Percentiles rank a stretch among this genome's conserved stretches.
Evolutionary conservation across 1,140 invertebrate genomes (phyloP).

Genomic region (Pararge aegeria): DNA sequence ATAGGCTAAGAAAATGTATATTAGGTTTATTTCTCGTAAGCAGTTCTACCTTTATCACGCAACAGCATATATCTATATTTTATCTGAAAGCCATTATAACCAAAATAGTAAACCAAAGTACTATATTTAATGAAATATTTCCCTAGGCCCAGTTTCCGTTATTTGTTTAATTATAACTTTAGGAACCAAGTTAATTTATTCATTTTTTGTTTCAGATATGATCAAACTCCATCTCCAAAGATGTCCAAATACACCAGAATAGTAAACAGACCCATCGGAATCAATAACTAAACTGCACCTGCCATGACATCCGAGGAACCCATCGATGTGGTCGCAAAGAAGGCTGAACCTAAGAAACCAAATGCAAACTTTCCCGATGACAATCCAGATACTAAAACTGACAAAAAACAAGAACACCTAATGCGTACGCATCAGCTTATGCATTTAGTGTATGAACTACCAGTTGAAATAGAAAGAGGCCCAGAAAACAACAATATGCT

Average conservation of each 20-base stretch:
- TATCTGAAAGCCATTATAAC: too few species aligned
- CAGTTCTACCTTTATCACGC: too few species aligned
- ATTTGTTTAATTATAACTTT: not conserved
- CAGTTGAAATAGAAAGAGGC: conserved; percentile 53
- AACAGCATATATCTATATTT: too few species aligned
- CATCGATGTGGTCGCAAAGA: conserved; percentile 60
- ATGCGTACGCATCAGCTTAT: conserved; percentile 73
- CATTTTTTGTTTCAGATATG: conserved; percentile 27
- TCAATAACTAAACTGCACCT: conserved; percentile 32
- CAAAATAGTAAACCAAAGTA: too few species aligned
- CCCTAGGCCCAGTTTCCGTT: too few species aligned
- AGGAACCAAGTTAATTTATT: not conserved
- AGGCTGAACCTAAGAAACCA: conserved; percentile 55
- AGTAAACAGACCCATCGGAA: conserved; percentile 16
- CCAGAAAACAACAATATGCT: conserved; percentile 66
- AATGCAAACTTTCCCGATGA: conserved; percentile 48
- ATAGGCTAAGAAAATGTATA: too few species aligned
- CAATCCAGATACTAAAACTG: conserved; percentile 43
- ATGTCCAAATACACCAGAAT: conserved; percentile 30
- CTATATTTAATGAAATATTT: too few species aligned
- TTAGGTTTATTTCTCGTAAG: too few species aligned
- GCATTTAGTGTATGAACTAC: conserved; percentile 72
- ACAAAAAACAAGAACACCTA: conserved; percentile 45
- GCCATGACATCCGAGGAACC: conserved; percentile 73
- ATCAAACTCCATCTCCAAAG: conserved; percentile 38